phyloP scores from a whole-genome alignment of 2,888 invertebrate species.

The Euzetes globulus region DNA sequence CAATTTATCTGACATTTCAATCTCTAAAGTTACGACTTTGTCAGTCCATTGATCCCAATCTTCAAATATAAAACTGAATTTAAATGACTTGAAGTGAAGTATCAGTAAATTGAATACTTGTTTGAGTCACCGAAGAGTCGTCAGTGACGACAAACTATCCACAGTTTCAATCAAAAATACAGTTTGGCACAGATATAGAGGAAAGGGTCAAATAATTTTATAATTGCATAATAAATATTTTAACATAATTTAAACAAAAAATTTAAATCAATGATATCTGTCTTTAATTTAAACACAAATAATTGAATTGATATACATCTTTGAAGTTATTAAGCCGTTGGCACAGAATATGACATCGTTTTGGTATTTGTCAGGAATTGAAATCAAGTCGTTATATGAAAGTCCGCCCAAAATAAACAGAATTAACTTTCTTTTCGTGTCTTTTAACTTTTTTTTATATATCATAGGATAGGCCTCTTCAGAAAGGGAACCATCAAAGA shows the following conservation, averaged over 20 bases:
- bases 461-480: background rate
- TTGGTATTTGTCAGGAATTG: background rate
- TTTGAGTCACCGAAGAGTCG: no score
- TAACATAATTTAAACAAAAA: no score
- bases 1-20: background rate
- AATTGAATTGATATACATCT: constrained; percentile 15
- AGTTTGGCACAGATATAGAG: no score
- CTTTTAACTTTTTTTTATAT: background rate
- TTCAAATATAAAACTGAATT: background rate
- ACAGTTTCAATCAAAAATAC: no score
- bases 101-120: no score
- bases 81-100: background rate
- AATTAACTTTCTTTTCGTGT: background rate
- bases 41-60: background rate
- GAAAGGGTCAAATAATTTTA: no score
- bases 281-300: background rate
- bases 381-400: constrained; percentile 13
- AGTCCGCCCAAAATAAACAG: constrained; percentile 20
- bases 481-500: background rate
- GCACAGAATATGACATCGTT: constrained; percentile 2
- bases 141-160: no score
- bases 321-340: constrained; percentile 1
- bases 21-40: background rate
- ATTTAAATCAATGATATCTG: no score
- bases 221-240: no score